Evolutionary conservation across 2,113 vertebrate genomes (phyloP).

Genomic region (human): DNA sequence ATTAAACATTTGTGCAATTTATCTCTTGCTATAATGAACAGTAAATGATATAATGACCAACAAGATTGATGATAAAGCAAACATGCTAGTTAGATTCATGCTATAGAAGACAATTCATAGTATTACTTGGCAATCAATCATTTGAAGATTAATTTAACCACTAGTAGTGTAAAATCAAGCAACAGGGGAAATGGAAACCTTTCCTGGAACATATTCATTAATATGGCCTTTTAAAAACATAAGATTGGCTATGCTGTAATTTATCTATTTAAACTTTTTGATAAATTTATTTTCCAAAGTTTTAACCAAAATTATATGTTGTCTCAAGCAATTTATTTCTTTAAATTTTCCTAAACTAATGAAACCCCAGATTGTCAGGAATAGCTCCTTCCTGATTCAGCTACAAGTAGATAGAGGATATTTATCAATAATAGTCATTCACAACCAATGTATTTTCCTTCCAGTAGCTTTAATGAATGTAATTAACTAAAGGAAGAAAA

Average conservation of each 20-base stretch:
- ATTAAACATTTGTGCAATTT: slow-evolving; percentile 85
- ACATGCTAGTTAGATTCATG: slow-evolving; percentile 79
- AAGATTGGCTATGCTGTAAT: background rate
- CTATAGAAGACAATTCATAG: slow-evolving; percentile 70
- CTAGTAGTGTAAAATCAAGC: slow-evolving; percentile 22
- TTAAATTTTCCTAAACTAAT: background rate
- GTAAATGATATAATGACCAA: slow-evolving; percentile 84
- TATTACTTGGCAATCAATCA: slow-evolving; percentile 73
- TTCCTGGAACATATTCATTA: background rate
- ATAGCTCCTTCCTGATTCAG: background rate
- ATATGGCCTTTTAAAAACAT: background rate
- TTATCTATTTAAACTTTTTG: background rate
- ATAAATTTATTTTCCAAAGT: background rate
- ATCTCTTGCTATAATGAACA: slow-evolving; percentile 84
- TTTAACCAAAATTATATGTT: background rate
- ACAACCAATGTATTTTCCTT: background rate
- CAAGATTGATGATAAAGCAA: slow-evolving; percentile 86
- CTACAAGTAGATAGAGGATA: background rate
- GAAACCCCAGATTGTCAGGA: background rate
- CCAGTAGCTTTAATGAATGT: background rate
- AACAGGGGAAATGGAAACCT: background rate
- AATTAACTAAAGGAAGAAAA: background rate
- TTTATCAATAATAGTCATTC: background rate
- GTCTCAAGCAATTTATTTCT: background rate
- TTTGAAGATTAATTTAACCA: slow-evolving; percentile 62